phyloP scores from a whole-genome alignment of 2,797 vertebrate genomes.

The Sarcoramphus papa region DNA sequence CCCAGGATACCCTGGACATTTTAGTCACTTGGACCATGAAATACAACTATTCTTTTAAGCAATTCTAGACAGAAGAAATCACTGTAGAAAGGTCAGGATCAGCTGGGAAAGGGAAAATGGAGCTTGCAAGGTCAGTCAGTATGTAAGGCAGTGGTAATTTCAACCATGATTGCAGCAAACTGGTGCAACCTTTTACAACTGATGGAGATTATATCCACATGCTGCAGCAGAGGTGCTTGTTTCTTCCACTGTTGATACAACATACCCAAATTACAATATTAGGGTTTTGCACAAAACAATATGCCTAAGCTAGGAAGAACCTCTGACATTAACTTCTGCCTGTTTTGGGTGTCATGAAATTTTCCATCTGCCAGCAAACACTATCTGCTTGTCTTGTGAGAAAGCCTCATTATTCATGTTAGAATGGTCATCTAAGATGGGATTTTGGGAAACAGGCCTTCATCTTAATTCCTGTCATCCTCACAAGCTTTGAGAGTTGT shows the following conservation, averaged over 20 bases:
- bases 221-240: neutral
- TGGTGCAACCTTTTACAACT: neutral
- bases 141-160: neutral
- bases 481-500: neutral
- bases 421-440: neutral
- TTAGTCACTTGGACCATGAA: neutral
- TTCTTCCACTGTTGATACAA: neutral
- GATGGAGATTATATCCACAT: neutral
- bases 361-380: neutral
- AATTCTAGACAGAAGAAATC: neutral
- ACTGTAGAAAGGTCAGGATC: neutral
- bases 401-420: neutral
- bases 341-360: neutral
- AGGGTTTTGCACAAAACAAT: neutral
- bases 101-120: neutral
- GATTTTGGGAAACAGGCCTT: neutral
- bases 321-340: neutral
- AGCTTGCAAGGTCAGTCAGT: neutral
- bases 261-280: neutral
- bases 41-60: neutral
- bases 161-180: neutral
- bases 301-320: neutral
- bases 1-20: neutral
- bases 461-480: neutral
- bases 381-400: neutral